Percentiles rank a stretch among this genome's conserved stretches.
These are phyloP conservation scores for Nanorana parkeri DNA, from an alignment of 2,113 vertebrate genomes.

Conservation along the genomic window DNA sequence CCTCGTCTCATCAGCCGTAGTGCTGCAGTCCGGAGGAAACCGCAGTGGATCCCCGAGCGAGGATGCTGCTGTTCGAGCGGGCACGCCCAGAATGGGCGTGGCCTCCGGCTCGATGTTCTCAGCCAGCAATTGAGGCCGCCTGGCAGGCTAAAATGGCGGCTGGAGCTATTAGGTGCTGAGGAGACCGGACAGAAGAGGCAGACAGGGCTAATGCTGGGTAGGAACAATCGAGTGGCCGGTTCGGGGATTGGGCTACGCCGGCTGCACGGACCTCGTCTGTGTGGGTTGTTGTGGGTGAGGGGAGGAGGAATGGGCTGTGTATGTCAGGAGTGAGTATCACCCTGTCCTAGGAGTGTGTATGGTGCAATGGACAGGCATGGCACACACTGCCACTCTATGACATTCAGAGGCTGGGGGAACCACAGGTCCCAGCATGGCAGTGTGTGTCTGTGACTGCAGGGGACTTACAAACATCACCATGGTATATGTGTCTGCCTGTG, in stretches of 20 bases:
- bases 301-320: neutral
- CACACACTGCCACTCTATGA: neutral
- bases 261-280: rapidly evolving
- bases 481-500: no score
- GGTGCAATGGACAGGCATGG: constrained; percentile 7
- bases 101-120: constrained; percentile 22
- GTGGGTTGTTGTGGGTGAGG: no score
- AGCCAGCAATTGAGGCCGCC: constrained; percentile 44
- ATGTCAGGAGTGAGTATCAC: neutral
- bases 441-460: no score
- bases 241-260: neutral
- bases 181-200: constrained; percentile 6
- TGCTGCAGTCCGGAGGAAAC: constrained; percentile 8
- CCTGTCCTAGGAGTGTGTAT: neutral
- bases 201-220: constrained; percentile 24
- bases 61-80: constrained; percentile 6
- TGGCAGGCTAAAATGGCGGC: constrained; percentile 51
- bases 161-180: constrained; percentile 32
- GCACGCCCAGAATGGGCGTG: constrained; percentile 41
- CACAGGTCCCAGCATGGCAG: no score
- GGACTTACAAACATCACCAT: no score
- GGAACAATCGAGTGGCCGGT: neutral
- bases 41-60: constrained; percentile 13
- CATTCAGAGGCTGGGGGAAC: no score
- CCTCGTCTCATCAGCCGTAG: neutral